A percentile compares a stretch with the other conserved stretches of the same genome.
These are phyloP conservation scores for Metaphire vulgaris DNA, from an alignment of 1,140 invertebrate species.

Conservation along the genomic window DNA sequence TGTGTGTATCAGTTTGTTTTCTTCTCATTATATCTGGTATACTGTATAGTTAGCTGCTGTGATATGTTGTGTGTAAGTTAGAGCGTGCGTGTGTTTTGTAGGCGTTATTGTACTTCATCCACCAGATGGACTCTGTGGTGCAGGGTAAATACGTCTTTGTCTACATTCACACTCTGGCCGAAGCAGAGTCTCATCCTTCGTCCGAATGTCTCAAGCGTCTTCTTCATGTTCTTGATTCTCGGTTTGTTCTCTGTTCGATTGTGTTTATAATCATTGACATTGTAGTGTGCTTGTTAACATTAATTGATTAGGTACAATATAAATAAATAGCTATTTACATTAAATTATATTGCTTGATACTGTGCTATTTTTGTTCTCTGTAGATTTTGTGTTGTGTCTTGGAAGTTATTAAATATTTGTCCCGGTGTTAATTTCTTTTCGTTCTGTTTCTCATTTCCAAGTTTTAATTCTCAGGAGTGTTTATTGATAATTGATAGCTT, in stretches of 20 bases:
- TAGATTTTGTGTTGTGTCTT: not conserved
- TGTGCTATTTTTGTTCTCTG: not conserved
- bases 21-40: too few relatives aligned
- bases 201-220: constrained; percentile 37
- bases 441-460: not conserved
- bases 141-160: constrained; percentile 45
- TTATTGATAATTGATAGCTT: not conserved
- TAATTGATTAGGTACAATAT: not conserved
- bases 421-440: too few relatives aligned
- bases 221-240: not conserved
- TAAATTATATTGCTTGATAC: not conserved
- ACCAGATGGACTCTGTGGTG: constrained; percentile 47
- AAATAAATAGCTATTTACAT: not conserved
- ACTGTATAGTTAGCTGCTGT: too few relatives aligned
- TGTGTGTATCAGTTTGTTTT: too few relatives aligned
- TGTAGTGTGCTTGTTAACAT: not conserved
- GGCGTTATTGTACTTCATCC: constrained; percentile 63
- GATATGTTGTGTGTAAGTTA: not conserved
- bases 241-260: not conserved
- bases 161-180: constrained; percentile 44
- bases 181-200: constrained; percentile 36
- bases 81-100: constrained; percentile 51
- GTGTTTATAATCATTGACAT: not conserved
- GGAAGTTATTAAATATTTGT: not conserved
- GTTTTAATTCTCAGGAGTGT: too few relatives aligned